phyloP scores from a whole-genome alignment of 2,888 invertebrate species.

The Drosophila colorata region DNA sequence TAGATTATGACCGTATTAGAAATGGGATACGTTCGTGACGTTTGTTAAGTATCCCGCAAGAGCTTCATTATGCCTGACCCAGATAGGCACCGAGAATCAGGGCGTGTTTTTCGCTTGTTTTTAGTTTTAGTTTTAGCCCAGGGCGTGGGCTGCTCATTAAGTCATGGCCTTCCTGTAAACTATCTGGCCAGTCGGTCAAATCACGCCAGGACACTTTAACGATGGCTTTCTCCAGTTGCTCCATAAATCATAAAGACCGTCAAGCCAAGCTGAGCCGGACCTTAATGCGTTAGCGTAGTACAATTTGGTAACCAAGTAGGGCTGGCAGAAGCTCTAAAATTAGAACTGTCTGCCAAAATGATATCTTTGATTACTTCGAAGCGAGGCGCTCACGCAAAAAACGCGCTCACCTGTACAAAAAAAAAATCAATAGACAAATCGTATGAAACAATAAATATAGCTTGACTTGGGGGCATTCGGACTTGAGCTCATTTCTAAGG shows the following conservation, averaged over 20 bases:
- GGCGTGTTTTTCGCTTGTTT: slow-evolving; percentile 13
- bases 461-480: slow-evolving; percentile 16
- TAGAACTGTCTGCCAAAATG: slow-evolving; percentile 14
- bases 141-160: slow-evolving; percentile 31
- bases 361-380: slow-evolving; percentile 2
- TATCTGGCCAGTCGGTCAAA: slow-evolving; percentile 32
- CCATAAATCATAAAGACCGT: slow-evolving; percentile 32
- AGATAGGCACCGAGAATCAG: slow-evolving; percentile 21
- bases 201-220: slow-evolving; percentile 45
- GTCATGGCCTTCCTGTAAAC: slow-evolving; percentile 22
- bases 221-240: slow-evolving; percentile 21
- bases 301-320: not conserved
- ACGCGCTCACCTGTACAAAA: slow-evolving; percentile 3
- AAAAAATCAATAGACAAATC: slow-evolving; percentile 49
- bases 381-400: slow-evolving; percentile 27
- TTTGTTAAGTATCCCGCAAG: not conserved
- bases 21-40: slow-evolving; percentile 7
- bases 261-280: not conserved
- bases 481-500: slow-evolving; percentile 21
- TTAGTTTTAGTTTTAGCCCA: too few relatives aligned
- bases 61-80: slow-evolving; percentile 24
- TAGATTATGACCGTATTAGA: slow-evolving; percentile 36
- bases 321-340: slow-evolving; percentile 1
- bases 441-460: slow-evolving; percentile 1
- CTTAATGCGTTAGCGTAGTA: not conserved